Evolutionary conservation across 2,888 invertebrate genomes (phyloP).

Genomic region (Ochropleura plecta): DNA sequence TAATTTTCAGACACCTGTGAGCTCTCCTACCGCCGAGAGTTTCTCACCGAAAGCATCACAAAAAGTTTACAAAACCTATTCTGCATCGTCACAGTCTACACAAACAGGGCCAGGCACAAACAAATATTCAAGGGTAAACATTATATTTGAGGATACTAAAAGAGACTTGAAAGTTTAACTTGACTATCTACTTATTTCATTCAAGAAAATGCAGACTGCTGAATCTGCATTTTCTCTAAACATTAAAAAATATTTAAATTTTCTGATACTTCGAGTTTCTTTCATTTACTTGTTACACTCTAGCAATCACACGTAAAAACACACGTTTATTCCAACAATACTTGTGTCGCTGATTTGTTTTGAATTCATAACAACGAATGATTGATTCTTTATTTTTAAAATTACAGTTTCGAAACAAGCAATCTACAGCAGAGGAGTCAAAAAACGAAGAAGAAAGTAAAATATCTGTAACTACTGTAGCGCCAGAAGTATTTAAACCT

Average conservation of each 20-base stretch:
- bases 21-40: slow-evolving; percentile 87
- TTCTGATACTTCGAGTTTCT: background rate
- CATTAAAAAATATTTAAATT: background rate
- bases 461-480: slow-evolving; percentile 61
- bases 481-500: slow-evolving; percentile 69
- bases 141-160: slow-evolving; percentile 44
- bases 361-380: background rate
- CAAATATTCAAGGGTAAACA: slow-evolving; percentile 85
- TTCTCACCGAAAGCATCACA: slow-evolving; percentile 89
- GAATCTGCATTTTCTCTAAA: background rate
- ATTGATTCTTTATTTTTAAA: background rate
- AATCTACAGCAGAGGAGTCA: slow-evolving; percentile 72
- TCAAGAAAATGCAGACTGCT: no score
- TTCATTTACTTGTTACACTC: background rate
- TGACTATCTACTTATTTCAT: background rate
- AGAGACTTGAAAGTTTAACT: background rate
- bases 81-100: slow-evolving; percentile 82
- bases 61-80: slow-evolving; percentile 85
- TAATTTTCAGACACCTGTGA: slow-evolving; percentile 86
- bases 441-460: slow-evolving; percentile 71
- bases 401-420: slow-evolving; percentile 82
- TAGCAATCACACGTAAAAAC: slow-evolving; percentile 12
- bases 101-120: slow-evolving; percentile 81
- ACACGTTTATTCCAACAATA: slow-evolving; percentile 9
- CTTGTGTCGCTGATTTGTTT: slow-evolving; percentile 10